Percentiles rank a stretch among this genome's conserved stretches.
Conservation (phyloP, 2,797 vertebrate species). For the Manis crassicaudata region DNA sequence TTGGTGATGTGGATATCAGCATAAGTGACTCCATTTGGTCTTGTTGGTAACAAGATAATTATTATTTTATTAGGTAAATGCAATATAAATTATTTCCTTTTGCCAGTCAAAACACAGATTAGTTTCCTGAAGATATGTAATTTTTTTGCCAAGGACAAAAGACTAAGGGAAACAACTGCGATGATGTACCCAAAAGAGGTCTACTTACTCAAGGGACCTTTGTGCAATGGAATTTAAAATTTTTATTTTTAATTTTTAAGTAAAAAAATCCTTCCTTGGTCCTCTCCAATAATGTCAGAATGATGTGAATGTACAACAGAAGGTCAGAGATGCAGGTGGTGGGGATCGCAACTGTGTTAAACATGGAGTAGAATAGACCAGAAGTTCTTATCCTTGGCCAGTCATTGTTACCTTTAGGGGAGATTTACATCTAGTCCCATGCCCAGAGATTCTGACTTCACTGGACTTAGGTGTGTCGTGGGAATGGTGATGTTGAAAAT, state of each 20-base stretch:
- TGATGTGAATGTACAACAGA: background rate
- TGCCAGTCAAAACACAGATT: background rate
- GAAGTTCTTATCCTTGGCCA: background rate
- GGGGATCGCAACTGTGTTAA: fast-evolving
- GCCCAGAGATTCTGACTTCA: background rate
- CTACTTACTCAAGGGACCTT: background rate
- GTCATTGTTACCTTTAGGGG: background rate
- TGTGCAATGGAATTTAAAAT: background rate
- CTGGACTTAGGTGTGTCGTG: background rate
- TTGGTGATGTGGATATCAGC: background rate
- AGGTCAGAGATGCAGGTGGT: fast-evolving
- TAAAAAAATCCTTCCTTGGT: background rate
- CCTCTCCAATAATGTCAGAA: background rate
- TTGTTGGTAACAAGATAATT: background rate
- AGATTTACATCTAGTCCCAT: background rate
- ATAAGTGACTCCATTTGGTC: background rate
- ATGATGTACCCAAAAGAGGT: background rate
- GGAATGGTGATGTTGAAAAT: background rate
- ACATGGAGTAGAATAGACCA: fast-evolving
- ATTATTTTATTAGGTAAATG: background rate
- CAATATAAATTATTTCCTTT: background rate
- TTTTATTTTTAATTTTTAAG: too few relatives aligned
- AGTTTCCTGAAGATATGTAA: background rate
- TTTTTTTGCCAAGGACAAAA: background rate
- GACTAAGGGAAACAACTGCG: background rate